phyloP scores from a whole-genome alignment of 2,113 vertebrate species.

The Eulemur macaco region DNA sequence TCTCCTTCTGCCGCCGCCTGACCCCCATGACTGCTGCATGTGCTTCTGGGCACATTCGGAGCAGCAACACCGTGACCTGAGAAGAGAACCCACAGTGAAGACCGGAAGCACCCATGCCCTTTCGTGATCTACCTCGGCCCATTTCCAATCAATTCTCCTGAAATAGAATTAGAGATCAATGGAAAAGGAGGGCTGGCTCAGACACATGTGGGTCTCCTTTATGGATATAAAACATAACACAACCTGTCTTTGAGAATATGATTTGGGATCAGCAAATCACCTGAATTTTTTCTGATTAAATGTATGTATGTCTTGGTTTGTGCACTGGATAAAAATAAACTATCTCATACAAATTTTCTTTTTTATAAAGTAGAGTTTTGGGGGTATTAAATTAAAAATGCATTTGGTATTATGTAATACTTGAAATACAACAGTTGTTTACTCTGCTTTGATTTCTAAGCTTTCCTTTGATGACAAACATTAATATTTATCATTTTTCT shows the following conservation, averaged over 20 bases:
- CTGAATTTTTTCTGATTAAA: slow-evolving; percentile 37
- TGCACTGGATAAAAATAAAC: slow-evolving; percentile 36
- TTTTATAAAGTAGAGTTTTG: slow-evolving; percentile 36
- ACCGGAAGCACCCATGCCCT: neutral
- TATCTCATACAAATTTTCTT: neutral
- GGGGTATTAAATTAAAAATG: slow-evolving; percentile 75
- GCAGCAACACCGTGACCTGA: neutral
- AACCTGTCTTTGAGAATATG: neutral
- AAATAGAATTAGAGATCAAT: slow-evolving; percentile 3
- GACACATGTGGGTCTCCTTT: neutral
- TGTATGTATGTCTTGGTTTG: neutral
- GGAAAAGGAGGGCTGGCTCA: neutral
- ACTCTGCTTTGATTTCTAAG: slow-evolving; percentile 84
- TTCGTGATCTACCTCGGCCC: neutral
- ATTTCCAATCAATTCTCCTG: neutral
- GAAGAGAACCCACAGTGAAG: neutral
- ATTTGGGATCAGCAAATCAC: neutral
- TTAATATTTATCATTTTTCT: slow-evolving; percentile 89
- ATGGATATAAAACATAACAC: neutral
- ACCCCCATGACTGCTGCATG: neutral
- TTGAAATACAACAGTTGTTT: slow-evolving; percentile 83
- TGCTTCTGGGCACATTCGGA: neutral
- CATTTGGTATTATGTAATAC: slow-evolving; percentile 75
- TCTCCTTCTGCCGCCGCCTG: neutral
- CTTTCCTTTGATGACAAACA: slow-evolving; percentile 87